Conservation (phyloP, 1,140 invertebrate species). For the Steinernema feltiae region DNA sequence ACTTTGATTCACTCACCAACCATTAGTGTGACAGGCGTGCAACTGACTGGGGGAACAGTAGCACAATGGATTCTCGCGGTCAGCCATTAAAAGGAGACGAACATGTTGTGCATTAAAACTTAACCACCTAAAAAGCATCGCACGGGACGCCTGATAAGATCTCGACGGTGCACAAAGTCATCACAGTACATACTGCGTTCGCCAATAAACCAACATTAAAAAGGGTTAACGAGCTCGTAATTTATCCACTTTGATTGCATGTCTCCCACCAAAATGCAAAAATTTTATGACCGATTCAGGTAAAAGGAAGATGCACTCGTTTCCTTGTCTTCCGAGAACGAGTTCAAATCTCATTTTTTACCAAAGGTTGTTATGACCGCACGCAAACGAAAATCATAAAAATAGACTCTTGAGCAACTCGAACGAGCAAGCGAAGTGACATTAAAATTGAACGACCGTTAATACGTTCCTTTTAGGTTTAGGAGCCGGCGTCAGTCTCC, state of each 20-base stretch:
- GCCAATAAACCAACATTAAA: slow-evolving; percentile 15
- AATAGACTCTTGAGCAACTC: neutral
- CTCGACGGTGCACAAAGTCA: neutral
- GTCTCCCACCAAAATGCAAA: slow-evolving; percentile 23
- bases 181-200: slow-evolving; percentile 4
- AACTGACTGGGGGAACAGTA: neutral
- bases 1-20: neutral
- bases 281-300: neutral
- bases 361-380: neutral
- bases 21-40: slow-evolving; percentile 11
- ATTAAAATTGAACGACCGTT: neutral
- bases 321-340: slow-evolving; percentile 9
- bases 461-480: neutral
- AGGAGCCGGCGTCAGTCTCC: slow-evolving; percentile 3
- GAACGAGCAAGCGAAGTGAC: no score
- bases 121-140: neutral
- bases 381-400: neutral
- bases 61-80: neutral
- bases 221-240: slow-evolving; percentile 12
- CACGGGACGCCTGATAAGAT: slow-evolving; percentile 12
- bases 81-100: neutral
- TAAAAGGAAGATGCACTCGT: neutral
- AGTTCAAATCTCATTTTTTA: slow-evolving; percentile 15
- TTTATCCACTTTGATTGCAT: slow-evolving; percentile 23
- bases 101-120: slow-evolving; percentile 1